These are phyloP conservation scores for Bombus impatiens DNA, from an alignment of 1,140 invertebrate genomes.

Conservation along the genomic window DNA sequence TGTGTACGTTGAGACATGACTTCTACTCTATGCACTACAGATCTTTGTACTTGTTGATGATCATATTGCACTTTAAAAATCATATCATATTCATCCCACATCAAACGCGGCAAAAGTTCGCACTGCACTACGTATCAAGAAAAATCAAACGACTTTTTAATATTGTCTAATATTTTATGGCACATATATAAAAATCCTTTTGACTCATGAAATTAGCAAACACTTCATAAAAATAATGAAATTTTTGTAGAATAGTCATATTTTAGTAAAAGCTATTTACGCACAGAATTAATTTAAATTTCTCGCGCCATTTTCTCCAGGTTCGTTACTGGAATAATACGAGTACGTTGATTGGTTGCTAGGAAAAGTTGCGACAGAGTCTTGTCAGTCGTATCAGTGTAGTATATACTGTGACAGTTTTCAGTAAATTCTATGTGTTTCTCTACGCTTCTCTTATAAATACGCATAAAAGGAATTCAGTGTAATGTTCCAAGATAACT, in stretches of 20 bases:
- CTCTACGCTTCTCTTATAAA: constrained; percentile 2
- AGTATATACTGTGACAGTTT: background rate
- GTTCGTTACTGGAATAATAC: background rate
- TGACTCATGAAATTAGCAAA: background rate
- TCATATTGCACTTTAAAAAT: background rate
- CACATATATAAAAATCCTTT: background rate
- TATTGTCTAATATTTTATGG: background rate
- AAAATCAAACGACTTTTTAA: background rate
- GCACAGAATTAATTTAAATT: background rate
- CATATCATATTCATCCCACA: background rate
- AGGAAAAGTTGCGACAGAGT: background rate
- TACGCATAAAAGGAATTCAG: background rate
- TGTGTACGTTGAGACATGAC: too few relatives aligned
- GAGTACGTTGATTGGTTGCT: background rate
- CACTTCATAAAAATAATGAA: background rate
- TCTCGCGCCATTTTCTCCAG: background rate
- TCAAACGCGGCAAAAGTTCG: background rate
- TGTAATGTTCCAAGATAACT: background rate
- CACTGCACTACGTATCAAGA: too few relatives aligned
- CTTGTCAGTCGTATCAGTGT: constrained; percentile 3
- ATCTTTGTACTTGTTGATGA: background rate
- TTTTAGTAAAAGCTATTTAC: background rate
- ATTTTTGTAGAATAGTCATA: background rate
- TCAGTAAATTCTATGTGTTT: background rate
- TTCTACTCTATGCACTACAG: background rate